Conservation (phyloP, 2,888 invertebrate species). For the Acleris laterana region DNA sequence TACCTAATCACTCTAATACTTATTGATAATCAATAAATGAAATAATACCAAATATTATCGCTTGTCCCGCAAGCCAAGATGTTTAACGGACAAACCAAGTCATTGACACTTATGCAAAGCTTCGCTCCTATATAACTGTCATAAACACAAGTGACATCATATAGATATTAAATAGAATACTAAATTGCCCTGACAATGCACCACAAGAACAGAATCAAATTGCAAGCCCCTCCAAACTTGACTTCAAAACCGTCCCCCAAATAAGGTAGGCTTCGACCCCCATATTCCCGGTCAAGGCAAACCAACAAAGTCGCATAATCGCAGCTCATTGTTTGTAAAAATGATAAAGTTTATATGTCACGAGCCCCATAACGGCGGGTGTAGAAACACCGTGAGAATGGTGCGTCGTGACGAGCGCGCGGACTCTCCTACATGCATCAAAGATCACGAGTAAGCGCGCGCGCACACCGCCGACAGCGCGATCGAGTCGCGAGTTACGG, state of each 20-base stretch:
- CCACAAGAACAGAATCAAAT: too few species aligned
- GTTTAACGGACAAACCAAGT: too few species aligned
- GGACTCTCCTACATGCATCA: slow-evolving; percentile 16
- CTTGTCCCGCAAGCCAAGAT: too few species aligned
- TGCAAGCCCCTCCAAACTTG: too few species aligned
- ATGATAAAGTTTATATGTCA: slow-evolving; percentile 34
- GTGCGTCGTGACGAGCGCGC: slow-evolving; percentile 27
- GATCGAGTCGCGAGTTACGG: not conserved
- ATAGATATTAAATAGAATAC: too few species aligned
- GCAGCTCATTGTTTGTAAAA: slow-evolving; percentile 4
- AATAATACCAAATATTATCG: too few species aligned
- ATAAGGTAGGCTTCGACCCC: not conserved
- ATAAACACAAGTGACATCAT: too few species aligned
- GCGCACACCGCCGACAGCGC: slow-evolving; percentile 5
- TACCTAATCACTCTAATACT: too few species aligned
- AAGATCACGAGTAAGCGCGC: slow-evolving; percentile 18
- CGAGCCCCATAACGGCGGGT: slow-evolving; percentile 13
- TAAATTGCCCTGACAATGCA: too few species aligned
- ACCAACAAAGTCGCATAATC: slow-evolving; percentile 4
- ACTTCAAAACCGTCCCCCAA: not conserved
- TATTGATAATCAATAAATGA: too few species aligned
- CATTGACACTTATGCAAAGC: too few species aligned
- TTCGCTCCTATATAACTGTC: too few species aligned
- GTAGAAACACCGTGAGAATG: slow-evolving; percentile 36
- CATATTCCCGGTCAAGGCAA: not conserved